These are phyloP conservation scores for Glossosoma conforme DNA, from an alignment of 1,140 invertebrate species.

Conservation along the genomic window DNA sequence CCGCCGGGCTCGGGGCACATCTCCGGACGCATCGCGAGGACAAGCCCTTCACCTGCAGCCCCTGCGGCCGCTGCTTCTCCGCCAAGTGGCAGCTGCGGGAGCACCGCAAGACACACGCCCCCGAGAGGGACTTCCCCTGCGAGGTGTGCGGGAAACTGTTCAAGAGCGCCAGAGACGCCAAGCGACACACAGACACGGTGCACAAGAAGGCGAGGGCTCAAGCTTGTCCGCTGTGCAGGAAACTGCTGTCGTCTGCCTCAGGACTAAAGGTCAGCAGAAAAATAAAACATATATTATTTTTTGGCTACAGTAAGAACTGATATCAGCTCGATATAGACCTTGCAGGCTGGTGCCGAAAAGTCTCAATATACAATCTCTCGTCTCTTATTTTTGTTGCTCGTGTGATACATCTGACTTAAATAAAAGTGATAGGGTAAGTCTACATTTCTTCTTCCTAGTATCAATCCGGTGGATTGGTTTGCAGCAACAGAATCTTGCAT, in stretches of 20 bases:
- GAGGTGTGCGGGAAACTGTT: conserved; percentile 60
- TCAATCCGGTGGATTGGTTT: no score
- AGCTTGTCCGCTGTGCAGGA: conserved; percentile 8
- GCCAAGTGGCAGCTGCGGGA: conserved; percentile 78
- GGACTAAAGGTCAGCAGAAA: conserved; percentile 15
- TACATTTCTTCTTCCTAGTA: no score
- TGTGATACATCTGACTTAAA: no score
- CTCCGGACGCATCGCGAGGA: conserved; percentile 40
- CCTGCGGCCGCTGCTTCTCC: conserved; percentile 65
- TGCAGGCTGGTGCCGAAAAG: no score
- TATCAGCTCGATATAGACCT: no score
- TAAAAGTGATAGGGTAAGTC: no score
- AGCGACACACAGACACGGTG: conserved; percentile 11
- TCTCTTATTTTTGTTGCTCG: no score
- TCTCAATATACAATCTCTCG: no score
- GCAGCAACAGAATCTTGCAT: no score
- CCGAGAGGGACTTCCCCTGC: conserved; percentile 56
- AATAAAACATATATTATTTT: no score
- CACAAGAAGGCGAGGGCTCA: conserved; percentile 11
- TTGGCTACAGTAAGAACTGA: no score
- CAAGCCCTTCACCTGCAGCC: conserved; percentile 56
- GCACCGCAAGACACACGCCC: conserved; percentile 53
- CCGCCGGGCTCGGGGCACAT: conserved; percentile 33
- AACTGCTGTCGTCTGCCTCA: conserved; percentile 9
- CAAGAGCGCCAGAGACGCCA: conserved; percentile 34